Evolutionary conservation across 2,113 vertebrate genomes (phyloP).

Genomic region (Cnemophilus loriae): DNA sequence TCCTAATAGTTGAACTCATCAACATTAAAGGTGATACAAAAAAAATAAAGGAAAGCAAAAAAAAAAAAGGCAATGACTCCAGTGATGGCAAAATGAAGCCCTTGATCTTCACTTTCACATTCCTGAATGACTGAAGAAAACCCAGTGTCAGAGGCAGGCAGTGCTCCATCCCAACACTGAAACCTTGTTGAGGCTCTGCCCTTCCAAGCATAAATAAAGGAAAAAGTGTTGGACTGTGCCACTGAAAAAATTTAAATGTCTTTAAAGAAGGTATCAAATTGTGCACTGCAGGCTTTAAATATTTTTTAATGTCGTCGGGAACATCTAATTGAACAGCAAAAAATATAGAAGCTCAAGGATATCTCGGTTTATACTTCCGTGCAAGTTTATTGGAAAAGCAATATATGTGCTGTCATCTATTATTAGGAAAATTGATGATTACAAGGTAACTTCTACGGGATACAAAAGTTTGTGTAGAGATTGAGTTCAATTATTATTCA

Average conservation of each 20-base stretch:
- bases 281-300: background rate
- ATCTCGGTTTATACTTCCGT: background rate
- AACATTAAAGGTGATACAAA: background rate
- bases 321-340: background rate
- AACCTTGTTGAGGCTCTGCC: background rate
- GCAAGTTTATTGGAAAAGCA: slow-evolving; percentile 23
- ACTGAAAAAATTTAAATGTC: background rate
- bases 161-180: background rate
- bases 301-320: background rate
- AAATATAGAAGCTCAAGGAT: background rate
- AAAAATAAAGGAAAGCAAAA: fast-evolving
- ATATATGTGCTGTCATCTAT: background rate
- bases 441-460: slow-evolving; percentile 19
- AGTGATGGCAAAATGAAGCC: background rate
- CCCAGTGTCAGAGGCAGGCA: background rate
- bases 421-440: slow-evolving; percentile 49
- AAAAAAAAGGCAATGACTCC: fast-evolving
- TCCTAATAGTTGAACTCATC: background rate
- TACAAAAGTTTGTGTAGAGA: background rate
- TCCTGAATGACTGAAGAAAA: background rate
- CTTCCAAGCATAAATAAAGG: background rate
- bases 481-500: slow-evolving; percentile 64
- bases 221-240: background rate
- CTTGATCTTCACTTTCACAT: background rate
- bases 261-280: background rate